Conservation (phyloP, 2,113 vertebrate species). For the Oryzias woworae region DNA sequence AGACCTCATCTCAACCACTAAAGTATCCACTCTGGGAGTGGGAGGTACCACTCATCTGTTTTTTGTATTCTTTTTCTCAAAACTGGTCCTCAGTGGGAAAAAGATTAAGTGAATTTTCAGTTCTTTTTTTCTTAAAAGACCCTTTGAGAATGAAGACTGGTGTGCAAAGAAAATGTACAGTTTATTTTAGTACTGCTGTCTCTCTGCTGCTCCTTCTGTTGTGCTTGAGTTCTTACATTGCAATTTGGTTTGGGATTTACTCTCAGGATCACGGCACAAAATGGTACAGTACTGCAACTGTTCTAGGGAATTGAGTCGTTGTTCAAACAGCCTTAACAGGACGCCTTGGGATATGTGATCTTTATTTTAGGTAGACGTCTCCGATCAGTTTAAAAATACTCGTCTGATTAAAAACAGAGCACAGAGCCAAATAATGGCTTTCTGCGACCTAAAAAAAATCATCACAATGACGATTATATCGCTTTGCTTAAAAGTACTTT, state of each 20-base stretch:
- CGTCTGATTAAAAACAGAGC: background rate
- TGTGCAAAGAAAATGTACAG: slow-evolving; percentile 17
- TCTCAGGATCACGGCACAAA: slow-evolving; percentile 5
- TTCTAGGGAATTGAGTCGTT: background rate
- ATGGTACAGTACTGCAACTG: background rate
- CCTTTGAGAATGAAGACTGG: slow-evolving; percentile 25
- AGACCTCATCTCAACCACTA: slow-evolving; percentile 63
- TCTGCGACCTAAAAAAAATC: background rate
- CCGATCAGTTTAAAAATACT: background rate
- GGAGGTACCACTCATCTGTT: slow-evolving; percentile 52
- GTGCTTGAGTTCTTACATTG: background rate
- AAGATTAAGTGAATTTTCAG: slow-evolving; percentile 35
- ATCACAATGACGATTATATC: no score
- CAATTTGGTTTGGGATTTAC: slow-evolving; percentile 9
- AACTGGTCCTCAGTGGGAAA: slow-evolving; percentile 21
- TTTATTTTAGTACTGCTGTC: slow-evolving; percentile 23
- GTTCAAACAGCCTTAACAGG: background rate
- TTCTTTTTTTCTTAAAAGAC: slow-evolving; percentile 13
- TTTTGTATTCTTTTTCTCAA: slow-evolving; percentile 32
- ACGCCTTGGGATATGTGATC: background rate
- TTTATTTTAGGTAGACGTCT: background rate
- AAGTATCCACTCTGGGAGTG: slow-evolving; percentile 54
- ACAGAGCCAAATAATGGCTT: background rate
- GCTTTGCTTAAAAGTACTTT: no score
- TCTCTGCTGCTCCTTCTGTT: slow-evolving; percentile 4